Evolutionary conservation across 92 coral and sea anemone species (phyloP).

Genomic region (Anthopleura xanthogrammica): DNA sequence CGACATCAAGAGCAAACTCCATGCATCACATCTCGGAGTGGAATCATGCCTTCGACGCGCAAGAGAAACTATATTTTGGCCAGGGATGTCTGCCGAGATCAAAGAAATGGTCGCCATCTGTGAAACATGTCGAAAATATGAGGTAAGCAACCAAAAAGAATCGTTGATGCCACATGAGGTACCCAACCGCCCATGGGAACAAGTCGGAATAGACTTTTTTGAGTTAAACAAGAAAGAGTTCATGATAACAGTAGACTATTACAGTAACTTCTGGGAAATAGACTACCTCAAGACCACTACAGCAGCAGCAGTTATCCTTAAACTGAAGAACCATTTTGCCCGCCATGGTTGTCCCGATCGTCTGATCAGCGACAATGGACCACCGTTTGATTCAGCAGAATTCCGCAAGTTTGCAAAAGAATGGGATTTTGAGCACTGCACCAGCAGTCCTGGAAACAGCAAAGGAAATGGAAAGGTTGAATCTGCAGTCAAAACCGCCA

Average conservation of each 20-base stretch:
- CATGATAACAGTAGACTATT: conserved; percentile 22
- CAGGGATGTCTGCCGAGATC: conserved; percentile 23
- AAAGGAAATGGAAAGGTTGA: neutral
- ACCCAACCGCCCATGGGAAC: conserved; percentile 28
- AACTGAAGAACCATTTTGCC: no score
- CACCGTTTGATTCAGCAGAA: no score
- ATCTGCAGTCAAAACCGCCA: neutral
- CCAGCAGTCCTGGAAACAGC: neutral
- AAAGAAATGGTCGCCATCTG: conserved; percentile 16
- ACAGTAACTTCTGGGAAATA: neutral
- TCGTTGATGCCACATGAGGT: conserved; percentile 17
- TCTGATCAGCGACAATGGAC: no score
- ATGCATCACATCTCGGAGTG: no score
- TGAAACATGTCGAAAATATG: conserved; percentile 24
- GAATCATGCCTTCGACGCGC: no score
- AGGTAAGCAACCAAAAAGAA: conserved; percentile 14
- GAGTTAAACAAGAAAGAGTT: conserved; percentile 20
- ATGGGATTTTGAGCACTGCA: neutral
- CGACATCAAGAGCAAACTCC: no score
- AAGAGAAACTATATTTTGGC: conserved; percentile 33
- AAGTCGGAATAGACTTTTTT: conserved; percentile 24
- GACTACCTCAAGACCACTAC: no score
- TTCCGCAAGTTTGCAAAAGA: no score
- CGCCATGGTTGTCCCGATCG: no score
- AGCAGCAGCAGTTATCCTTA: no score